These are phyloP conservation scores for Seriola quinqueradiata DNA, from an alignment of 2,113 vertebrate genomes.

Conservation along the genomic window DNA sequence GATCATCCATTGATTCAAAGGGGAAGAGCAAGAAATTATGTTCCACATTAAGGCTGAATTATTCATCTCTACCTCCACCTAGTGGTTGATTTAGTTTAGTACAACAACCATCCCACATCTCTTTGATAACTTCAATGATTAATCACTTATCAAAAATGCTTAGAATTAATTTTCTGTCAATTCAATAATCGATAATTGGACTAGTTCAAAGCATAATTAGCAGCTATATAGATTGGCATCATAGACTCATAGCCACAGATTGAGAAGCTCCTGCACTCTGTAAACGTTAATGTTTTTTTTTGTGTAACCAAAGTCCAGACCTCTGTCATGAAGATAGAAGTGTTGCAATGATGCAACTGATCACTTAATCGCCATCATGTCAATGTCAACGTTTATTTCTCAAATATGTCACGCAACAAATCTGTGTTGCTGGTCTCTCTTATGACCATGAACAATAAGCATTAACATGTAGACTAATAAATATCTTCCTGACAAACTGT, in stretches of 20 bases:
- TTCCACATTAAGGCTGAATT: not conserved
- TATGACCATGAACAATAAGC: not conserved
- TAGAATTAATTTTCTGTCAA: not conserved
- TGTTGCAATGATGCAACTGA: not conserved
- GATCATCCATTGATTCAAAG: not conserved
- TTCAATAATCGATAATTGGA: not conserved
- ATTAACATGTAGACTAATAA: not conserved
- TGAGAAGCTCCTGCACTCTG: not conserved
- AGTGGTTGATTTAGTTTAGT: conserved; percentile 33
- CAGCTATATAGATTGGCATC: not conserved
- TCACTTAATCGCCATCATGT: not conserved
- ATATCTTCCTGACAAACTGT: not conserved
- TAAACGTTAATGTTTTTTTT: not conserved
- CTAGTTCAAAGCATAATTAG: not conserved
- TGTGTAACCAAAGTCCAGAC: not conserved
- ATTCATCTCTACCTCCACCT: conserved; percentile 43
- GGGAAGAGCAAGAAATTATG: not conserved
- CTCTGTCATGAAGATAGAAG: not conserved
- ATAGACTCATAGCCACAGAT: not conserved
- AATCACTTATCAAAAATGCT: not conserved
- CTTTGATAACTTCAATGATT: not conserved
- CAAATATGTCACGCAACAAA: not conserved
- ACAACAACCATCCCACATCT: conserved; percentile 1
- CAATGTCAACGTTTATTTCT: not conserved
- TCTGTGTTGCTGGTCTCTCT: not conserved